phyloP scores from a whole-genome alignment of 2,113 vertebrate species.

The Microtus oregoni region DNA sequence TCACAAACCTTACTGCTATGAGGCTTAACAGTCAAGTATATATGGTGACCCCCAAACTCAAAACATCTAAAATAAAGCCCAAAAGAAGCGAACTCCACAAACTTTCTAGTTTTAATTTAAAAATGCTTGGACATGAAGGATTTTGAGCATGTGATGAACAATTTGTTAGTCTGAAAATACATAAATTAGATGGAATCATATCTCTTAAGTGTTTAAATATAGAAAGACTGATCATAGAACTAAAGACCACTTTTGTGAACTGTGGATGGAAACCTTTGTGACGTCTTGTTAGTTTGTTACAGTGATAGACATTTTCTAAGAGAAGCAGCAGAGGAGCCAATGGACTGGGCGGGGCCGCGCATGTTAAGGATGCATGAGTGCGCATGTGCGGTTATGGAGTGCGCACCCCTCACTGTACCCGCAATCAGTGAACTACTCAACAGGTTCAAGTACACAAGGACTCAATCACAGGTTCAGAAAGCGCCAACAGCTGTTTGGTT shows the following conservation, averaged over 20 bases:
- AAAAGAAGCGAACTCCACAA: not conserved
- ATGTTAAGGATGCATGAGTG: not conserved
- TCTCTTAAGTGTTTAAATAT: not conserved
- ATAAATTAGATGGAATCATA: slow-evolving; percentile 20
- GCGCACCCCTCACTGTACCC: not conserved
- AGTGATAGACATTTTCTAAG: not conserved
- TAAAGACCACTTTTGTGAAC: not conserved
- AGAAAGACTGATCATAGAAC: not conserved
- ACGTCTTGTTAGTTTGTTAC: not conserved
- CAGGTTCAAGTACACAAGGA: not conserved
- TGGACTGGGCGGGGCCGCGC: not conserved
- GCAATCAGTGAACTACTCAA: not conserved
- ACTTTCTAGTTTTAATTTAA: slow-evolving; percentile 43
- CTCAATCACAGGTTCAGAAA: slow-evolving; percentile 32
- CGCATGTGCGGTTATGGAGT: not conserved
- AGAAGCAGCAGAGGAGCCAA: not conserved
- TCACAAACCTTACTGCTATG: not conserved
- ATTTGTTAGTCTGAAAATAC: slow-evolving; percentile 1
- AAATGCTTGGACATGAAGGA: not conserved
- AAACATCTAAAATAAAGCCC: not conserved
- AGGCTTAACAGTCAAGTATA: not conserved
- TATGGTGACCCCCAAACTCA: not conserved
- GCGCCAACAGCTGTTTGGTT: not conserved
- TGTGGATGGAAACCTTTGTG: not conserved
- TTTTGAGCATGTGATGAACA: not conserved